These are phyloP conservation scores for Pristionchus maxplancki DNA, from an alignment of 2,888 invertebrate genomes.

Conservation along the genomic window DNA sequence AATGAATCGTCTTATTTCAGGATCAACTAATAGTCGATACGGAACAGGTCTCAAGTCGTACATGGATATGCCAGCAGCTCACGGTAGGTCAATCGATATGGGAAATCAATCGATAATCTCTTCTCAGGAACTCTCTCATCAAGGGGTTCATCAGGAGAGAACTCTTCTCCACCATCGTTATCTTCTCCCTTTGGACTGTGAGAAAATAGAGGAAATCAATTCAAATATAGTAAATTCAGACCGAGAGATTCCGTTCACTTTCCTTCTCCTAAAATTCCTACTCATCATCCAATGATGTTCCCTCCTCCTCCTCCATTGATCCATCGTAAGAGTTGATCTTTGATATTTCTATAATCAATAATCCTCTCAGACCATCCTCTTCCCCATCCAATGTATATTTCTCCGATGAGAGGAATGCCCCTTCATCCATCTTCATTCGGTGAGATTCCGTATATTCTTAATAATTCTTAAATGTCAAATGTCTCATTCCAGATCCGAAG, in stretches of 20 bases:
- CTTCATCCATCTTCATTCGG: background rate
- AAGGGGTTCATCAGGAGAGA: slow-evolving; percentile 25
- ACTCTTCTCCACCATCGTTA: background rate
- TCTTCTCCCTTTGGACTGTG: background rate
- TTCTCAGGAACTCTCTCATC: slow-evolving; percentile 29
- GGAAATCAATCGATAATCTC: background rate
- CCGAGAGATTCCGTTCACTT: background rate
- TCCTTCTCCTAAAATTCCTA: background rate
- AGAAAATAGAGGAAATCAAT: background rate
- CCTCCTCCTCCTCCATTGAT: slow-evolving; percentile 19
- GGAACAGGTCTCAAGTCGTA: slow-evolving; percentile 32
- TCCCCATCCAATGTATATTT: background rate
- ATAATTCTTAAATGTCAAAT: background rate
- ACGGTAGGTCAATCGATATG: background rate
- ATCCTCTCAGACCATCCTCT: background rate
- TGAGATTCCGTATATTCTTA: no score
- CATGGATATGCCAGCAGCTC: slow-evolving; percentile 21
- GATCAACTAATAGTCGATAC: slow-evolving; percentile 1
- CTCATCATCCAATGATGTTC: background rate
- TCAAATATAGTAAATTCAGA: background rate
- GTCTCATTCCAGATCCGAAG: background rate
- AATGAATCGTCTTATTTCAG: no score
- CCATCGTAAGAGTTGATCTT: background rate
- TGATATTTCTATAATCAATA: background rate
- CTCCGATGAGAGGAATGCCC: slow-evolving; percentile 4